Evolutionary conservation across 2,797 vertebrate species (phyloP), one percentile per base, ranked within the genome.

Genomic region (Xyrichtys novacula): DNA sequence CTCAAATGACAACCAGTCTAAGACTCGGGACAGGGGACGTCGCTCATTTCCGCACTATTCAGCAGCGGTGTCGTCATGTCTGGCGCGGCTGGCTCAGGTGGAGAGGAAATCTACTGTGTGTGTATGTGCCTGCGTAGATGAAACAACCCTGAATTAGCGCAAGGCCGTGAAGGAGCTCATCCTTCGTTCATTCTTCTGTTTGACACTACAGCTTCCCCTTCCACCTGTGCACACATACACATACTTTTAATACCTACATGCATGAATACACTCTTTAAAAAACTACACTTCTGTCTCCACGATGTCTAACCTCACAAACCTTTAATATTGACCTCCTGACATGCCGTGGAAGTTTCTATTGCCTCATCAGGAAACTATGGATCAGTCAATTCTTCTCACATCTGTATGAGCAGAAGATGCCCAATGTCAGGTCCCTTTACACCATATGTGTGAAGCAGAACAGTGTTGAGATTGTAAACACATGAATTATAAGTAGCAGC

Each of bases 11-110:
- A 85, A 74, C 56, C 68, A 75, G 66, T 25, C 44, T 57, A 25
- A 70, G 55, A 81, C 55, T 15, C 20, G 46, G 74, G 78, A 80
- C 72, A 74, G 60, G 64, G 72, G 71, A 57, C 56, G 29, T 52
- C 83, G 77, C 61, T 82, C 49, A 71, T 85, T 81, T 83, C 79
- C 74, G 48, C 64, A 59, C 67, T 73, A 64, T 73, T 79, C 70
- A 52, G 7, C 59, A 48, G 38, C 5, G 23, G 50, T 81, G 73
- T 78, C 73, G 42, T 83, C 79, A 88, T 85, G 86, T 91, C 89
- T 90, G 62, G 55, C 3, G 39, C n/a, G 54, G 47, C 58, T 63
- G 58, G 60, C 46, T 74, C 71, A 86, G 75, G 47, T 87, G 60
- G 29, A 65, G 58, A 79, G 77, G 62, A 85, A 81, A 71, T 75